Evolutionary conservation across 2,888 invertebrate species (phyloP), one percentile per base, ranked within the genome.

Genomic region (Cacoxenus indagator): DNA sequence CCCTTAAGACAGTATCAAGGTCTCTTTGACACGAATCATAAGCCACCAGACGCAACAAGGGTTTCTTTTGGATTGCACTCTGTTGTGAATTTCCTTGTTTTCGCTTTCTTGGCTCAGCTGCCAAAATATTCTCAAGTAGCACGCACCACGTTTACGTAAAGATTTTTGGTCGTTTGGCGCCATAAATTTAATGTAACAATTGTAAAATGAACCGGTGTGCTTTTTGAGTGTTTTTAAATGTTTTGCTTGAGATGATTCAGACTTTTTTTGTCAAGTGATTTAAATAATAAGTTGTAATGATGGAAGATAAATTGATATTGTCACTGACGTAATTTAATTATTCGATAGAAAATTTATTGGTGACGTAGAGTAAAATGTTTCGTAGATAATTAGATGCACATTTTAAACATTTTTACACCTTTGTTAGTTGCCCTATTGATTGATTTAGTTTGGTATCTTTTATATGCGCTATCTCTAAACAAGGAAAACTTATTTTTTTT

Each of bases 131-230:
- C 43, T 14, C 17, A 26, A 14, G 24, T 51, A 59, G 57, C 66
- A 67, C 66, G 66, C 48, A 37, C 66, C 43, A 19, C 19, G 46
- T 27, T 64, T 9, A 26, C 65, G 31, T 65, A 43, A 67, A 67
- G 59, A 59, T 46, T 51, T n/a, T 17, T 29, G 17, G 27, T 29
- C 14, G 24, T 64, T 64, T 65, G 65, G 65, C 65, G 65, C 65
- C 65, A 65, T 57, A 65, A 43, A 4, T 24, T 24, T 64, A 48
- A 6, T 48, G 48, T 48, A 48, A 48, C 48, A 17, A n/a, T 24
- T 51, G 29, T 27, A n/a, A 24, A 65, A 24, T 26, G 65, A 65
- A 65, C 54, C 65, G 54, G 31, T 65, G 54, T 54, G 14, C 2
- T 45, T 48, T 51, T 31, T 11, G 6, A 31, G n/a, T 57, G 31